Evolutionary conservation across 2,113 vertebrate genomes (phyloP).

Genomic region (Varanus salvator): DNA sequence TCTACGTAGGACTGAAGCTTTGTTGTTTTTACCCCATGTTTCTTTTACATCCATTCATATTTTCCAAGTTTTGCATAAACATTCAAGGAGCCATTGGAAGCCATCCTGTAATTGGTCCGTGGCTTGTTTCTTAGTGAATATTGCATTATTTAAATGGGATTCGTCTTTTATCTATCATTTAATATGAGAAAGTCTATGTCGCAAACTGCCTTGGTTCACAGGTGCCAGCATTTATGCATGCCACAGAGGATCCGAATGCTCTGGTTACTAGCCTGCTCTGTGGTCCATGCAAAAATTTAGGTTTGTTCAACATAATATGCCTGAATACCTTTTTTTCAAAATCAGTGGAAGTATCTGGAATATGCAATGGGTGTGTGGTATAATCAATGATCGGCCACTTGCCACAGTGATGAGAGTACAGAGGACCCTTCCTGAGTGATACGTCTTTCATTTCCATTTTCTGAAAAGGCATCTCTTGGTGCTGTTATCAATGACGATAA

Average conservation of each 20-base stretch:
- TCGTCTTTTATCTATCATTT: not conserved
- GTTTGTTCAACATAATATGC: constrained; percentile 18
- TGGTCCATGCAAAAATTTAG: constrained; percentile 6
- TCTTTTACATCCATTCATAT: not conserved
- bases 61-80: constrained; percentile 40
- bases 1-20: not conserved
- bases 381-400: constrained; percentile 1
- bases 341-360: constrained; percentile 30
- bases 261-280: not conserved
- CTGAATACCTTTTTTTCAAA: not conserved
- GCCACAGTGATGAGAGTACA: not conserved
- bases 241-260: constrained; percentile 22
- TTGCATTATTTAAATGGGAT: constrained; percentile 48
- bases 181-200: constrained; percentile 22
- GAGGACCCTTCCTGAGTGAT: not conserved
- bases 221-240: constrained; percentile 3
- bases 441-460: constrained; percentile 61
- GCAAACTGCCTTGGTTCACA: not conserved
- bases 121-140: constrained; percentile 30
- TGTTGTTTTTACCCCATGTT: not conserved
- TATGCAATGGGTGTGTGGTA: not conserved
- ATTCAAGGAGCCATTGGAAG: constrained; percentile 23
- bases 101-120: not conserved
- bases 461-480: constrained; percentile 54
- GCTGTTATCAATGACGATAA: constrained; percentile 65